Base-by-base conservation (phyloP, 1,140 invertebrate species). In the Wasmannia auropunctata region DNA sequence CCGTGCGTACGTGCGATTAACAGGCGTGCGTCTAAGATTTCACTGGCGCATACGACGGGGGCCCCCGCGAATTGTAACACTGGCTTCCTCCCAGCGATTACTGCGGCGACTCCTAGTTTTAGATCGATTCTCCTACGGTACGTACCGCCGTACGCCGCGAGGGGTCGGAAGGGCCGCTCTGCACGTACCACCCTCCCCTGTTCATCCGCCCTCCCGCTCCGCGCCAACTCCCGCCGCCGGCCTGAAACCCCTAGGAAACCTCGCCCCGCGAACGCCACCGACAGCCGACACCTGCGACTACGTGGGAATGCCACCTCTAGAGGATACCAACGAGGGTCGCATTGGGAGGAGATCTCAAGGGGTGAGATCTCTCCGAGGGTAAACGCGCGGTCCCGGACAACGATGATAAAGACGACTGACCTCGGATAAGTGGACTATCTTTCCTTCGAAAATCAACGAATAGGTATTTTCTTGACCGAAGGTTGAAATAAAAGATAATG, bases 71-170 rank as follows among this genome's bases (percentile, higher is more conserved):
- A 93, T 94, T 94, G 93, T 94, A 93, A 94, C 93, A 94, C 91
- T 93, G 91, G 93, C 91, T 94, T 94, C 92, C 93, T 94, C 92
- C 91, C 90, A 90, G 90, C 90, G 89, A 91, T 94, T 93, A 95
- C 94, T 95, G 94, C 94, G 94, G 92, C 94, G 94, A 94, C 94
- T 95, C 94, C 94, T 93, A 93, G 93, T 93, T 94, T 95, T 94
- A 94, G 94, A 95, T 95, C 94, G 94, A 94, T 95, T 93, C 93
- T 95, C 93, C 91, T 92, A 93, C 92, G 90, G 91, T 91, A 93
- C 91, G 91, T 92, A 90, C 91, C 91, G 70, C 89, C 83, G 87
- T 90, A 79, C 88, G 75, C 88, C 81, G 79, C 79, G 79, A 83
- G 79, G 79, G 79, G 79, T 83, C 79, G 79, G 79, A 83, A 83